These are phyloP conservation scores for Chelonoidis abingdonii DNA, from an alignment of 2,113 vertebrate species.

Conservation along the genomic window DNA sequence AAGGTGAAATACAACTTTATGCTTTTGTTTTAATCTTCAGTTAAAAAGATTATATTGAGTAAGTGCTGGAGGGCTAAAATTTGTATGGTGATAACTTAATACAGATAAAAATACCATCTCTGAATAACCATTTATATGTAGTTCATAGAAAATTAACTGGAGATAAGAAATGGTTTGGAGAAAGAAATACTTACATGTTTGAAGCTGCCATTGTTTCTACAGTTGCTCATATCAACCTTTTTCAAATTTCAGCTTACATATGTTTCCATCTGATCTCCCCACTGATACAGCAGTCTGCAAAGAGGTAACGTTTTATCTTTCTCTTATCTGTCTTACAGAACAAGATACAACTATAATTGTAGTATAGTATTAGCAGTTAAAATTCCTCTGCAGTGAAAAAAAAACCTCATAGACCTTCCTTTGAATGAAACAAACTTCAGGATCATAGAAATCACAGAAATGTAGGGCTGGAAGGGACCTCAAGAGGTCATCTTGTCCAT, in stretches of 20 bases:
- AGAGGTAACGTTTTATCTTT: constrained; percentile 78
- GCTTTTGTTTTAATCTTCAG: background rate
- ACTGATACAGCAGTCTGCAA: constrained; percentile 85
- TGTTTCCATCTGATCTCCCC: constrained; percentile 88
- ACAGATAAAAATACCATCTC: background rate
- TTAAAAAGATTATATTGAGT: background rate
- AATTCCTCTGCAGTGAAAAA: background rate
- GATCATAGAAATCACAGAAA: background rate
- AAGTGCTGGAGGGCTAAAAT: background rate
- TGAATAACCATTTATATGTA: background rate
- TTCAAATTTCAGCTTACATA: constrained; percentile 77
- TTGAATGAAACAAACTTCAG: background rate
- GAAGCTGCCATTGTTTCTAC: background rate
- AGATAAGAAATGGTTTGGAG: background rate
- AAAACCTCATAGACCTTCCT: background rate
- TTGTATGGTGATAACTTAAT: background rate
- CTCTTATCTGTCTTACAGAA: background rate
- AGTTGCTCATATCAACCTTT: background rate
- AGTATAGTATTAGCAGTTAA: background rate
- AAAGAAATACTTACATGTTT: background rate
- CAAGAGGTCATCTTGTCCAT: background rate
- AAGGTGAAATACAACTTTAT: background rate
- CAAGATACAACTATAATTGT: background rate
- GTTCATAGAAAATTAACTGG: background rate
- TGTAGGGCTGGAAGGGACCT: background rate